These are phyloP conservation scores for Coenonympha glycerion DNA, from an alignment of 2,888 invertebrate genomes.

Conservation along the genomic window DNA sequence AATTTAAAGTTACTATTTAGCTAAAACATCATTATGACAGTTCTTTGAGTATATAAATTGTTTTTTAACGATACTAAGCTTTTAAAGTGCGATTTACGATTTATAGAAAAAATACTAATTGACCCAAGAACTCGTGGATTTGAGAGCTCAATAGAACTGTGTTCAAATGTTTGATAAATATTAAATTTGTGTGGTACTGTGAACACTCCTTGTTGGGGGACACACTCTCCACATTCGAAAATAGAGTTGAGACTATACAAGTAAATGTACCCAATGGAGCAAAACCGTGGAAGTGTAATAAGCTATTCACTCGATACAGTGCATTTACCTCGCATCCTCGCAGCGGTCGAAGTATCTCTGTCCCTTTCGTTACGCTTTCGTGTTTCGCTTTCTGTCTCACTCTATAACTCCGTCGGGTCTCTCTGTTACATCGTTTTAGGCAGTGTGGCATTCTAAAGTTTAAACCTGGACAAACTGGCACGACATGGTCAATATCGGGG, in stretches of 20 bases:
- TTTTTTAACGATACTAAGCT: not conserved
- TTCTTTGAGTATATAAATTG: too few relatives aligned
- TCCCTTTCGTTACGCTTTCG: constrained; percentile 35
- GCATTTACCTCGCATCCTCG: constrained; percentile 69
- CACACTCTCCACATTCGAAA: constrained; percentile 20
- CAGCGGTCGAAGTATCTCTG: constrained; percentile 50
- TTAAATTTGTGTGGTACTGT: constrained; percentile 2
- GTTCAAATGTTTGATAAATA: not conserved
- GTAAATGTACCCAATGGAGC: constrained; percentile 11
- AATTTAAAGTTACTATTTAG: not conserved
- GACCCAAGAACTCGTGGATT: not conserved
- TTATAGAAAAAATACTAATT: not conserved
- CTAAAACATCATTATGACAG: too few relatives aligned
- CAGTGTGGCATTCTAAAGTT: constrained; percentile 68
- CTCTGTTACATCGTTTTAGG: constrained; percentile 60
- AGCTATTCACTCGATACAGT: constrained; percentile 58
- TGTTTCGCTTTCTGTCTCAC: constrained; percentile 40
- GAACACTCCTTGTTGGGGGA: not conserved
- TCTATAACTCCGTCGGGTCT: constrained; percentile 58
- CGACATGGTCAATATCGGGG: constrained; percentile 54
- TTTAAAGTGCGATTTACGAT: not conserved
- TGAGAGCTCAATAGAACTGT: not conserved
- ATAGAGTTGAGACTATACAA: constrained; percentile 24
- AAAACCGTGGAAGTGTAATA: constrained; percentile 28
- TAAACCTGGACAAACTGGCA: constrained; percentile 71